Conservation (phyloP, 2,113 vertebrate species). For the Cavia porcellus region DNA sequence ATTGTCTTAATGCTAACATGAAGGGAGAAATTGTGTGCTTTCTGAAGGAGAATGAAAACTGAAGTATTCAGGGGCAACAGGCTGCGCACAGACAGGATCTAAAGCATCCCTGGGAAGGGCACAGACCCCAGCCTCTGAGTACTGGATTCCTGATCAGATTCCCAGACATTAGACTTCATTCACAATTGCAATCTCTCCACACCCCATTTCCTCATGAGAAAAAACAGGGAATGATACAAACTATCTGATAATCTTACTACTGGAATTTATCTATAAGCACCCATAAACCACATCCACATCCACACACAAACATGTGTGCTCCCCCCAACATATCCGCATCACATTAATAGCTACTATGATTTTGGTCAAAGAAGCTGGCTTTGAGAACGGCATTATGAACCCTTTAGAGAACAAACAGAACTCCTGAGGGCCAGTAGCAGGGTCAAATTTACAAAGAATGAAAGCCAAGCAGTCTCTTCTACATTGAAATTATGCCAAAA, state of each 20-base stretch:
- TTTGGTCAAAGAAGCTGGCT: neutral
- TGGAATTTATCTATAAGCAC: neutral
- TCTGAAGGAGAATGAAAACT: neutral
- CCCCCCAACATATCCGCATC: neutral
- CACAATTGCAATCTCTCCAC: neutral
- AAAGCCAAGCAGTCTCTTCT: neutral
- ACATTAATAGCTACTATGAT: neutral
- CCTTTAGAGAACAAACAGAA: neutral
- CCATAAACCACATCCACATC: neutral
- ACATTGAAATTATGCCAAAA: neutral
- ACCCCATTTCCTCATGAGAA: neutral
- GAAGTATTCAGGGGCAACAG: neutral
- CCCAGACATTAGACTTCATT: neutral
- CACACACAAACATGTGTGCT: neutral
- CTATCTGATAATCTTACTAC: neutral
- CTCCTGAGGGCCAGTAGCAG: neutral
- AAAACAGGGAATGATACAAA: neutral
- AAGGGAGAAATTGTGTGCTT: neutral
- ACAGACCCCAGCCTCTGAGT: neutral
- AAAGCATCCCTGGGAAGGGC: rapidly evolving
- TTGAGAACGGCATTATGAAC: neutral
- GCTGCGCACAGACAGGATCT: neutral
- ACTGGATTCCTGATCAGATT: neutral
- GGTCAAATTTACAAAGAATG: neutral
- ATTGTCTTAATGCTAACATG: neutral